These are phyloP conservation scores for Colostygia pectinataria DNA, from an alignment of 2,888 invertebrate genomes.

Conservation along the genomic window DNA sequence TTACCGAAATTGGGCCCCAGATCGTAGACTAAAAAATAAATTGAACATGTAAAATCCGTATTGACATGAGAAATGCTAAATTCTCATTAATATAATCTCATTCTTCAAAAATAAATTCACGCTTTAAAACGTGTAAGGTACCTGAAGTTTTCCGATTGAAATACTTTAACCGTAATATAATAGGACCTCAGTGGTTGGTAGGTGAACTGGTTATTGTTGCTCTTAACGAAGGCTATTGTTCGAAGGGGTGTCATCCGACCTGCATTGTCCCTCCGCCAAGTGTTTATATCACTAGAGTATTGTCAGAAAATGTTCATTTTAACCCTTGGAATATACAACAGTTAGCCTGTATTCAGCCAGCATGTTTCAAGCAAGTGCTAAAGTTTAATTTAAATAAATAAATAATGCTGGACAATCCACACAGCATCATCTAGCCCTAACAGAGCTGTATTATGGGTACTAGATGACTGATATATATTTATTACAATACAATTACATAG, in stretches of 20 bases:
- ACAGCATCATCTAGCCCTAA: no score
- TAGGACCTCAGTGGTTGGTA: slow-evolving; percentile 35
- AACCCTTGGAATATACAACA: slow-evolving; percentile 1
- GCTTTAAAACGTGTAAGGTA: slow-evolving; percentile 33
- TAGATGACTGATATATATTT: no score
- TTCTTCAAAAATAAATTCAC: background rate
- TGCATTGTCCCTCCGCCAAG: slow-evolving; percentile 61
- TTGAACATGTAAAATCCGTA: slow-evolving; percentile 84
- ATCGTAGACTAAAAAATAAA: no score
- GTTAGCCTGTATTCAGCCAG: no score
- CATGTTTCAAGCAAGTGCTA: no score
- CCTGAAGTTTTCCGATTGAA: slow-evolving; percentile 52
- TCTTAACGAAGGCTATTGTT: slow-evolving; percentile 74
- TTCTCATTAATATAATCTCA: no score
- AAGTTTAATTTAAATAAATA: no score
- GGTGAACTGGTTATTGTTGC: slow-evolving; percentile 67
- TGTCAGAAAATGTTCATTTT: slow-evolving; percentile 38
- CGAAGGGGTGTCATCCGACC: slow-evolving; percentile 61
- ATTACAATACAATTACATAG: no score
- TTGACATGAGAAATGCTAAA: slow-evolving; percentile 84
- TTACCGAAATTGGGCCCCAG: no score
- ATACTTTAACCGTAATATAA: slow-evolving; percentile 46
- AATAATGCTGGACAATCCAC: no score
- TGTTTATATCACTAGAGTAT: slow-evolving; percentile 59
- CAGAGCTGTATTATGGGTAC: no score